phyloP scores from a whole-genome alignment of 2,888 invertebrate species.

The Listrodromus nycthemerus region DNA sequence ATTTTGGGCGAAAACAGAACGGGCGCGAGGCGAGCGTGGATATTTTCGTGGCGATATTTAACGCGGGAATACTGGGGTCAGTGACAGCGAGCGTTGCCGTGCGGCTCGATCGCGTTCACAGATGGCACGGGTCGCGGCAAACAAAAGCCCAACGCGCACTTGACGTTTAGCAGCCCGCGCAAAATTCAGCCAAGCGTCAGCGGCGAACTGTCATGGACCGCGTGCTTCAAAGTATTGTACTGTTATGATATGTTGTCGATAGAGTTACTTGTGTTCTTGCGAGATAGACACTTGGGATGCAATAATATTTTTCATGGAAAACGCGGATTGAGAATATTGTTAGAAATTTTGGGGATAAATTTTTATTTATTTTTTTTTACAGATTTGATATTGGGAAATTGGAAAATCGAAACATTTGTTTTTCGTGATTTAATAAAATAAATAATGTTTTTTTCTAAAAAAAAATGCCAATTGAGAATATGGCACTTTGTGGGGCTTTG shows the following conservation, averaged over 20 bases:
- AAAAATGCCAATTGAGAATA: too few relatives aligned
- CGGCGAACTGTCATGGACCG: constrained; percentile 42
- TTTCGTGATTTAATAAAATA: too few relatives aligned
- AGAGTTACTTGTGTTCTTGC: not conserved
- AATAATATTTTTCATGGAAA: not conserved
- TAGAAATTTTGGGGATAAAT: not conserved
- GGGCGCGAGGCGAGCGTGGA: constrained; percentile 33
- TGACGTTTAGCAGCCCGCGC: constrained; percentile 71
- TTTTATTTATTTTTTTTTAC: constrained; percentile 15
- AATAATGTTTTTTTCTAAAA: too few relatives aligned
- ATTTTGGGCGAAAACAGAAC: not conserved
- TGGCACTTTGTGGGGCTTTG: too few relatives aligned
- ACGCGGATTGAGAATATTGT: too few relatives aligned
- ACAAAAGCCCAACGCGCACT: constrained; percentile 70
- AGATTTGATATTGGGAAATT: too few relatives aligned
- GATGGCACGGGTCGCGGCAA: constrained; percentile 80
- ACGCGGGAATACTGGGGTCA: constrained; percentile 76
- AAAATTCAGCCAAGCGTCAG: constrained; percentile 43
- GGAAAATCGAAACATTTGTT: too few relatives aligned
- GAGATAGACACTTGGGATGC: not conserved
- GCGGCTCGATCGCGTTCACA: constrained; percentile 75
- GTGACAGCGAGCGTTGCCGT: constrained; percentile 72
- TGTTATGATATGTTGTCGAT: not conserved
- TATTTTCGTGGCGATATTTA: constrained; percentile 67
- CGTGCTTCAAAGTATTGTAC: constrained; percentile 18